Evolutionary conservation across 2,888 invertebrate species (phyloP), one percentile per base, ranked within the genome.

Genomic region (Mythimna ferrago): DNA sequence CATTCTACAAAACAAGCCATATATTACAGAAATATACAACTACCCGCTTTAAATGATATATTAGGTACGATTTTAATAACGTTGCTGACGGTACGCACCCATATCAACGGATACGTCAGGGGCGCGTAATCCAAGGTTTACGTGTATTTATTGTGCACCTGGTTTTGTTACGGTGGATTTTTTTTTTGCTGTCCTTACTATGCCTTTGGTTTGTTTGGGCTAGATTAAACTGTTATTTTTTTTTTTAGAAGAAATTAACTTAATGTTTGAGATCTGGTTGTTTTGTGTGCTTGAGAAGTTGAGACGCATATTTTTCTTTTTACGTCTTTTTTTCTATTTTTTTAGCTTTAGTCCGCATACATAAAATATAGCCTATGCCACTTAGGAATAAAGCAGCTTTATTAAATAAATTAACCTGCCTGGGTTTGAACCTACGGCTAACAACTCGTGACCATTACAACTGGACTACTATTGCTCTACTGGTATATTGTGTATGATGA

Each of bases 41-140:
- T 32, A 64, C n/a, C 56, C 61, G 51, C 71, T 73, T 66, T 38
- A 81, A 79, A 84, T 85, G 67, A 85, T 77, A 77, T 77, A 85
- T 80, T 70, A 78, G 58, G 63, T 69, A 71, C 71, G 68, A 71
- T 80, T 86, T 82, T 78, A 85, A 78, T 85, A 79, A 73, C 73
- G 57, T 41, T 74, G 77, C 79, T 78, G 81, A 80, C 78, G 78
- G 75, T 81, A 87, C 86, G 86, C 88, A 92, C 93, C 93, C 91
- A 86, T 86, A 89, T 93, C 93, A 93, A 73, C 64, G 81, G 71
- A 88, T 89, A 88, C 89, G 93, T 91, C 93, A 91, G 75, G 78
- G 77, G 82, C 58, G 74, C 53, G 64, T 92, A 92, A 93, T 92
- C 92, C 92, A 71, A 62, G 88, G 84, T 86, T 89, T 87, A 87